Evolutionary conservation across 1,140 invertebrate genomes (phyloP).

Genomic region (Hestina assimilis): DNA sequence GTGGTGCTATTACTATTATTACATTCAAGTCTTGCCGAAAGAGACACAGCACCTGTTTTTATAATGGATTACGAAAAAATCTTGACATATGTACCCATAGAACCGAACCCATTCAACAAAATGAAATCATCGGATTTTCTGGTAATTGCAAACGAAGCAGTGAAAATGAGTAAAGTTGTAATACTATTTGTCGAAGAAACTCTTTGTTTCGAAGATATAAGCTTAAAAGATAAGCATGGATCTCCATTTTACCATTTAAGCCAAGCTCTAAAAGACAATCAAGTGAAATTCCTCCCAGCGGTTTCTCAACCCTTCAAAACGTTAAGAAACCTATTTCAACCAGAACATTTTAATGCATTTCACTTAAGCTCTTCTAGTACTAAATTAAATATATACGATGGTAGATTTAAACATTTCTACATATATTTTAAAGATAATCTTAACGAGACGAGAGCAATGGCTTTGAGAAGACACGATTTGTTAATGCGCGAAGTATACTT

Average conservation of each 20-base stretch:
- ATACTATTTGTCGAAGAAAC: constrained; percentile 54
- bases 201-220: constrained; percentile 50
- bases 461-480: constrained; percentile 46
- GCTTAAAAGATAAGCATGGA: constrained; percentile 41
- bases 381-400: constrained; percentile 40
- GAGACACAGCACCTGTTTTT: constrained; percentile 37
- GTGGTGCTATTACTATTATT: constrained; percentile 9
- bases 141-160: constrained; percentile 40
- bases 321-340: constrained; percentile 37
- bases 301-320: constrained; percentile 44
- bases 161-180: constrained; percentile 37
- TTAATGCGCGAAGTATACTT: constrained; percentile 48
- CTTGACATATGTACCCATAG: constrained; percentile 27
- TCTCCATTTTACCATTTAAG: constrained; percentile 43
- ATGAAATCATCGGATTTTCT: constrained; percentile 34
- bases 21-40: constrained; percentile 2
- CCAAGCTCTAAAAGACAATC: constrained; percentile 32
- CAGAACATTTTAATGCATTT: constrained; percentile 35
- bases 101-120: constrained; percentile 45
- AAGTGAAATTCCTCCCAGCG: constrained; percentile 44
- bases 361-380: constrained; percentile 32
- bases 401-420: constrained; percentile 43
- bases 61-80: constrained; percentile 42
- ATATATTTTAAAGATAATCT: constrained; percentile 47
- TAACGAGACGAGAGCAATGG: constrained; percentile 34